Evolutionary conservation across 2,888 invertebrate genomes (phyloP).

Genomic region (Plagiodera versicolora): DNA sequence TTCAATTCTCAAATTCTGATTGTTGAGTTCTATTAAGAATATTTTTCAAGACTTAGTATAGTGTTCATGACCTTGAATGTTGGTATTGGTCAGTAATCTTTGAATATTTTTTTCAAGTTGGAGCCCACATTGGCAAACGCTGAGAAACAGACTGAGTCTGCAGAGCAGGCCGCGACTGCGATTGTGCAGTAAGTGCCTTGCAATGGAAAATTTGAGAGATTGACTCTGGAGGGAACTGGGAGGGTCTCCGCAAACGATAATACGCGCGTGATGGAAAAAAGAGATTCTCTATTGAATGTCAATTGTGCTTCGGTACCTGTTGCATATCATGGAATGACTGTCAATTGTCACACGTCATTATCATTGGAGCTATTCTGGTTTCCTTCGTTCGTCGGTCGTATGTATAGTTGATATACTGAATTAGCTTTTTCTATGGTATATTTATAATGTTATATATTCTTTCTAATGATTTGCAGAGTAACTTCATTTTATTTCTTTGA

Average conservation of each 20-base stretch:
- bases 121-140: background rate
- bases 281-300: no score
- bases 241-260: background rate
- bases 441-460: background rate
- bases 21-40: no score
- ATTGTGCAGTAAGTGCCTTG: conserved; percentile 12
- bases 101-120: background rate
- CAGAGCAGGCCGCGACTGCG: background rate
- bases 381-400: background rate
- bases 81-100: no score
- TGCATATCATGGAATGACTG: background rate
- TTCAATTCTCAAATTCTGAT: no score
- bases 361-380: background rate
- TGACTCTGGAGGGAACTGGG: background rate
- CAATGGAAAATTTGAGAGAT: background rate
- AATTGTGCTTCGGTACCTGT: no score
- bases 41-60: no score
- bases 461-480: background rate
- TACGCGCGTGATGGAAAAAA: no score
- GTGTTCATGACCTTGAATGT: no score
- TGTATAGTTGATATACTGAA: background rate
- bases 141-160: background rate
- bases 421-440: background rate
- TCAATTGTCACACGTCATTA: background rate
- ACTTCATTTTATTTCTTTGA: background rate